Conservation (phyloP, 2,113 vertebrate genomes). For the Gracilinanus agilis region DNA sequence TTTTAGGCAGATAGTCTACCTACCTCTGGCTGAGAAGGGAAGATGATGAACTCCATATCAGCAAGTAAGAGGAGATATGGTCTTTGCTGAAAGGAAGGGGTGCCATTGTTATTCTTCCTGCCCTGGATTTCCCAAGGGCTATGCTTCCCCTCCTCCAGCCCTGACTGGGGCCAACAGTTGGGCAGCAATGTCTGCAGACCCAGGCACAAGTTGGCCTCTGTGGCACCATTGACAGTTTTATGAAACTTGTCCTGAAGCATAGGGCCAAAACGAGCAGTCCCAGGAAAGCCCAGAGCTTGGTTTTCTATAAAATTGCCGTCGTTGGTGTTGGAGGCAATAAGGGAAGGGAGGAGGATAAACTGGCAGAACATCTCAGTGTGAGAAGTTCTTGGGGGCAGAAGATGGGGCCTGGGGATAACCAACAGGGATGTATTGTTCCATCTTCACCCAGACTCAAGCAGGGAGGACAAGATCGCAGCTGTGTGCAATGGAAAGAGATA, state of each 20-base stretch:
- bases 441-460: not conserved
- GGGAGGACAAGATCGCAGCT: not conserved
- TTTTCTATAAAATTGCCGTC: not conserved
- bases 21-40: not conserved
- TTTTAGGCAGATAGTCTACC: not conserved
- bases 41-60: not conserved
- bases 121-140: not conserved
- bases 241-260: not conserved
- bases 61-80: not conserved
- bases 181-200: not conserved
- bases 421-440: not conserved
- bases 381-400: not conserved
- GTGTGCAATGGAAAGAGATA: not conserved
- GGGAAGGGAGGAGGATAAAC: not conserved
- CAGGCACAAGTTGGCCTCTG: not conserved
- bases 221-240: not conserved
- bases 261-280: not conserved
- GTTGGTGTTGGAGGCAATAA: not conserved
- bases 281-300: not conserved
- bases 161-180: not conserved
- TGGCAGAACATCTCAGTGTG: not conserved
- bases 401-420: not conserved
- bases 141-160: not conserved
- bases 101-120: not conserved
- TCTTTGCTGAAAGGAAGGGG: not conserved